Conservation (phyloP, 1,140 invertebrate species). For the Aplysia californica region DNA sequence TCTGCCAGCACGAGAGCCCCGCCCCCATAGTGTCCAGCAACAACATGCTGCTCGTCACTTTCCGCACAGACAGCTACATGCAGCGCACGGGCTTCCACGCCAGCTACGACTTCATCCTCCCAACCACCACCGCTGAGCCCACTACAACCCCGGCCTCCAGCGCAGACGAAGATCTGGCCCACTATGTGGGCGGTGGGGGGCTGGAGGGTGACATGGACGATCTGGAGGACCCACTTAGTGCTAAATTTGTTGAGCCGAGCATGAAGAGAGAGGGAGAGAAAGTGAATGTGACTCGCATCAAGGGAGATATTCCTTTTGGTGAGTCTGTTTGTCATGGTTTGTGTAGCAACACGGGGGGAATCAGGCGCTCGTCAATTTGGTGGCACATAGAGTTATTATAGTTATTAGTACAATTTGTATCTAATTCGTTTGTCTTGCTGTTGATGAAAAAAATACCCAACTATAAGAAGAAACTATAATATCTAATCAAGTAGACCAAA, state of each 20-base stretch:
- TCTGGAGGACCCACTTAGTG: not conserved
- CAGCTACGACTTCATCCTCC: constrained; percentile 46
- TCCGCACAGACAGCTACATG: constrained; percentile 41
- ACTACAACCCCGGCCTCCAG: not conserved
- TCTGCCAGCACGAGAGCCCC: constrained; percentile 38
- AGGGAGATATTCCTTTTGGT: no score
- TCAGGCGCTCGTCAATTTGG: no score
- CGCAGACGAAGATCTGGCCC: not conserved
- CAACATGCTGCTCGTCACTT: constrained; percentile 38
- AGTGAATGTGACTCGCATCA: not conserved
- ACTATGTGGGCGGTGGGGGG: not conserved
- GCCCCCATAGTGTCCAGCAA: constrained; percentile 36
- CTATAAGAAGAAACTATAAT: no score
- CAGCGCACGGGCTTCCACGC: constrained; percentile 52
- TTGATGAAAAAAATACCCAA: no score
- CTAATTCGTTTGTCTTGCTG: no score
- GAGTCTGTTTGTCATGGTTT: no score
- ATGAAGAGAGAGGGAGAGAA: not conserved
- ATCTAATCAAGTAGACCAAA: no score
- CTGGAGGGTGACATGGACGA: not conserved
- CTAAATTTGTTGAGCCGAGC: constrained; percentile 21
- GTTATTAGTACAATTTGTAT: no score
- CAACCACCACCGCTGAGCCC: constrained; percentile 19
- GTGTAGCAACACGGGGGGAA: no score
- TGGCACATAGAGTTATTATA: no score